Conservation (phyloP, 2,113 vertebrate genomes). For the Macquaria ambigua region DNA sequence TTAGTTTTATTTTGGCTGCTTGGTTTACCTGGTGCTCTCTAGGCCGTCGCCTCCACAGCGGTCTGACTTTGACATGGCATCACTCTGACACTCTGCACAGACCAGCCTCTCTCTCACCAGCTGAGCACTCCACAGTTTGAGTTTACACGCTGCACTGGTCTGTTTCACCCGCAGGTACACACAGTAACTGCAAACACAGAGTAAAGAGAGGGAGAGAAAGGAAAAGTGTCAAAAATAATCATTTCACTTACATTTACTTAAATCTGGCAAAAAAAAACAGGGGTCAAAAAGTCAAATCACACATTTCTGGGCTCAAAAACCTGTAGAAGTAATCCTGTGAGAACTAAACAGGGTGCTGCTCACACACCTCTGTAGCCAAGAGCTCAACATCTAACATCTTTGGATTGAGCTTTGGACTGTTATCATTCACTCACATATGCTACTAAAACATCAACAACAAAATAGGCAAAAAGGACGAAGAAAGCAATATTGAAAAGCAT, state of each 20-base stretch:
- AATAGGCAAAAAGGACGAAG: too few species aligned
- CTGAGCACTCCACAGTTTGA: slow-evolving; percentile 84
- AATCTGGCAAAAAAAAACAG: not conserved
- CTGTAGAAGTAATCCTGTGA: not conserved
- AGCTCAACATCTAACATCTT: not conserved
- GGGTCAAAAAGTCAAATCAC: not conserved
- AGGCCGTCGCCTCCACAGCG: slow-evolving; percentile 86
- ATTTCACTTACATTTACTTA: not conserved
- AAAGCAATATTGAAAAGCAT: too few species aligned
- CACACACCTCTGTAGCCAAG: not conserved
- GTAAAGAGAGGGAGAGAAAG: not conserved
- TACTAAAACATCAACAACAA: not conserved
- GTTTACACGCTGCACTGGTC: slow-evolving; percentile 80
- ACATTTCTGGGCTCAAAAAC: not conserved
- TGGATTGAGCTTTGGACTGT: not conserved
- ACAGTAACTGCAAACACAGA: slow-evolving; percentile 83
- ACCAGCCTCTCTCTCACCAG: slow-evolving; percentile 81
- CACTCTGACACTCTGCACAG: slow-evolving; percentile 86
- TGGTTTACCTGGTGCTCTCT: slow-evolving; percentile 82
- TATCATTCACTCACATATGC: slow-evolving; percentile 4
- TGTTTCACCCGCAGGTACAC: slow-evolving; percentile 86
- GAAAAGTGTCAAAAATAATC: not conserved
- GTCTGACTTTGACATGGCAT: slow-evolving; percentile 70
- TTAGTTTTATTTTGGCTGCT: not conserved
- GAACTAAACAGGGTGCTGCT: not conserved